Evolutionary conservation across 2,888 invertebrate genomes (phyloP), one percentile per base, ranked within the genome.

Genomic region (Sepioteuthis lessoniana): DNA sequence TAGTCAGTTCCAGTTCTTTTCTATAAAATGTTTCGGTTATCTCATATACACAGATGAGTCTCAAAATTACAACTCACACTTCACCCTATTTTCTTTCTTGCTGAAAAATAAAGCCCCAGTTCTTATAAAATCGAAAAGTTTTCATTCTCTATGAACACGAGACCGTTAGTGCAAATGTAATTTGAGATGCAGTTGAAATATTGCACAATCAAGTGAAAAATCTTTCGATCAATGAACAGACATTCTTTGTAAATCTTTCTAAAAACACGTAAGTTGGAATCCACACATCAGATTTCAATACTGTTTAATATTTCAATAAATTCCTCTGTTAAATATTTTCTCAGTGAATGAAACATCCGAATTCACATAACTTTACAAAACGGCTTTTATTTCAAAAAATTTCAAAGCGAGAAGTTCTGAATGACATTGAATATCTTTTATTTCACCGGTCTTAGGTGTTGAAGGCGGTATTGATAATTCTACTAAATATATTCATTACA

Each of bases 311-410:
- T 76, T 76, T 76, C 76, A 76, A 76, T 76, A 76, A n/a, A 76
- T 76, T 76, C 76, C 16, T n/a, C 76, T 76, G n/a, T 76, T 76
- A 76, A 76, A 76, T 76, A 76, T 76, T 76, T 76, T 76, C n/a
- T 76, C 76, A 16, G 13, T 76, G n/a, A 76, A 76, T 35, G 76
- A 76, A 76, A 76, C 76, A 76, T 76, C n/a, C 10, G 76, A 76
- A 76, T 76, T 76, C n/a, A 35, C n/a, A 35, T 76, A 16, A 35
- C 76, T 76, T n/a, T 76, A 76, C 76, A 76, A 76, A 76, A 35
- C n/a, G n/a, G n/a, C 76, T 35, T 76, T 76, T 35, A 76, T 76
- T 76, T 76, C 21, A 10, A 76, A n/a, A 13, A 21, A 76, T 76
- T n/a, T n/a, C n/a, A 76, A 10, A 76, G 76, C n/a, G 76, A 76